phyloP scores from a whole-genome alignment of 1,140 invertebrate genomes.

The Lordiphosa collinella region DNA sequence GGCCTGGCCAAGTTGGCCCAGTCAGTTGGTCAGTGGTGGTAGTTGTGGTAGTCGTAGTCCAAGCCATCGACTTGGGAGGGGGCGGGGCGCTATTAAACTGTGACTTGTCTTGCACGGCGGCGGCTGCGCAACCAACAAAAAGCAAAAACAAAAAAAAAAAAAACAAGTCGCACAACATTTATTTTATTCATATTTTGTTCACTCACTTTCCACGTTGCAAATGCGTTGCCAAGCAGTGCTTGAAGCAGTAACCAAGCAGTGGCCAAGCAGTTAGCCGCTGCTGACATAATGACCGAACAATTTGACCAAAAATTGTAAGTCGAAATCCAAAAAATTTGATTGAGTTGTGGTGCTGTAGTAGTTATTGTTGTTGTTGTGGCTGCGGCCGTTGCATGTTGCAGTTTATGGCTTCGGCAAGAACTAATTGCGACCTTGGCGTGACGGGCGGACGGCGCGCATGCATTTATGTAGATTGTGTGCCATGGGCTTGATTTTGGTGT shows the following conservation, averaged over 20 bases:
- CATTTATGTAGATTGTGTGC: slow-evolving; percentile 60
- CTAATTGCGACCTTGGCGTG: slow-evolving; percentile 71
- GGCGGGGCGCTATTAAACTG: slow-evolving; percentile 13
- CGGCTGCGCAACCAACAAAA: slow-evolving; percentile 37
- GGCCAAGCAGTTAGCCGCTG: slow-evolving; percentile 1
- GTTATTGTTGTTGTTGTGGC: too few species aligned
- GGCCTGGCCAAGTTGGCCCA: slow-evolving; percentile 16
- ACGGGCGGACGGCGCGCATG: slow-evolving; percentile 31
- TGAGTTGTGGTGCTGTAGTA: too few species aligned
- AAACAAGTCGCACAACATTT: slow-evolving; percentile 60
- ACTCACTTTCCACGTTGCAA: neutral
- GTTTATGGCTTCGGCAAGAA: slow-evolving; percentile 49
- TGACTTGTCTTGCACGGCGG: slow-evolving; percentile 4
- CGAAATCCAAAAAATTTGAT: slow-evolving; percentile 38
- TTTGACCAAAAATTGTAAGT: slow-evolving; percentile 46
- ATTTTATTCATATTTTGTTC: slow-evolving; percentile 33
- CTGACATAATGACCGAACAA: slow-evolving; percentile 38
- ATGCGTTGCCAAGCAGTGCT: neutral
- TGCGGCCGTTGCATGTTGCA: slow-evolving; percentile 11
- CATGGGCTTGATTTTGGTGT: neutral
- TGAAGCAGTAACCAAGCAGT: too few species aligned
- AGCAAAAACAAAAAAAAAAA: slow-evolving; percentile 35
- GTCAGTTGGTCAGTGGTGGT: slow-evolving; percentile 39
- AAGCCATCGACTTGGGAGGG: slow-evolving; percentile 2
- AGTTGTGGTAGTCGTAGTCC: neutral